Evolutionary conservation across 2,113 vertebrate genomes (phyloP).

Genomic region (Acrocephalus arundinaceus): DNA sequence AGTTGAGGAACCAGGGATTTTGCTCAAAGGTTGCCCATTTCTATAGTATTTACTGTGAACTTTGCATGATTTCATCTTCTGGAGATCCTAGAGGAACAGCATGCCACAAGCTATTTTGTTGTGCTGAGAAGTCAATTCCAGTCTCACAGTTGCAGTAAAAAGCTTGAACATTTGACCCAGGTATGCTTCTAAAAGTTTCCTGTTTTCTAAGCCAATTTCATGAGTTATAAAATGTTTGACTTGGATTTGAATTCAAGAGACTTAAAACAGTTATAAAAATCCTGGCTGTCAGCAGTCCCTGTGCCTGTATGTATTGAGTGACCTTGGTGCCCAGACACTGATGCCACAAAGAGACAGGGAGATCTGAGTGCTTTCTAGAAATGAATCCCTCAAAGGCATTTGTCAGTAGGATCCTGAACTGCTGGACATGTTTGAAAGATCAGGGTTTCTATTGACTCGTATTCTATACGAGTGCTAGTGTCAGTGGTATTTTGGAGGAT

Average conservation of each 20-base stretch:
- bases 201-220: background rate
- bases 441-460: background rate
- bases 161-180: background rate
- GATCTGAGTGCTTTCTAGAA: background rate
- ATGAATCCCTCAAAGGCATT: background rate
- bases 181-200: background rate
- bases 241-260: background rate
- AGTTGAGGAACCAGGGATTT: background rate
- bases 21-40: background rate
- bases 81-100: background rate
- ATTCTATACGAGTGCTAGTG: background rate
- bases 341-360: background rate
- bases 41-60: background rate
- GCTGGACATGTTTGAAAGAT: background rate
- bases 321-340: background rate
- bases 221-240: background rate
- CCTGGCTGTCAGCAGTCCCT: background rate
- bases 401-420: background rate
- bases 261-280: background rate
- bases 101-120: background rate
- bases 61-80: background rate
- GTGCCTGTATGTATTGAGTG: background rate
- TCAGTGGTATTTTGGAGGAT: background rate
- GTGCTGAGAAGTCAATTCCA: background rate
- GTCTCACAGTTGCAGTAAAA: background rate